Evolutionary conservation across 2,888 invertebrate genomes (phyloP).

Genomic region (Diaprepes abbreviatus): DNA sequence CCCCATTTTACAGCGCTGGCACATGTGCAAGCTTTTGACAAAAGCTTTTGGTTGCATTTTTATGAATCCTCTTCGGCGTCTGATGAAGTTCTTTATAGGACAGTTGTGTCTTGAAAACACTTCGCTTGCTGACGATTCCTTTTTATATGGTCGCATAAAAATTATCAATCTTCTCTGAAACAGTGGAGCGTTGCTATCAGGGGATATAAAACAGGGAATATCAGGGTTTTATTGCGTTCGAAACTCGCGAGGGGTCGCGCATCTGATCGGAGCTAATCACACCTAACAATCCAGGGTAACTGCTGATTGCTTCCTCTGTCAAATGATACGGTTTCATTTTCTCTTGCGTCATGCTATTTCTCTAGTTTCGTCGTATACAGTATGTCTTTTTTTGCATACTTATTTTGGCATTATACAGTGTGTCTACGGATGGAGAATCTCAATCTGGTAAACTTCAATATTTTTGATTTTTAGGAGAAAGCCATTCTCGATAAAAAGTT

Average conservation of each 20-base stretch:
- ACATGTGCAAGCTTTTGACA: constrained; percentile 56
- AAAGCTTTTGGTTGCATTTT: constrained; percentile 58
- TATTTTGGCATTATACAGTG: too few relatives aligned
- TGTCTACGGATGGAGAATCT: too few relatives aligned
- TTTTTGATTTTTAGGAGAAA: too few relatives aligned
- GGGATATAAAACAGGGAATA: constrained; percentile 17
- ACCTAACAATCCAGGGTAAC: constrained; percentile 11
- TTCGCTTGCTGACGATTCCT: constrained; percentile 52
- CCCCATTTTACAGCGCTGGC: constrained; percentile 53
- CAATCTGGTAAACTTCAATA: too few relatives aligned
- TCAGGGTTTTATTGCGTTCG: constrained; percentile 8
- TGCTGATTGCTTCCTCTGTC: constrained; percentile 21
- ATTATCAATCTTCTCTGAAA: constrained; percentile 56
- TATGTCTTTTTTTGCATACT: too few relatives aligned
- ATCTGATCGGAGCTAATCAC: constrained; percentile 19
- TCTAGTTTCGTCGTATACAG: neutral
- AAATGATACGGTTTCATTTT: constrained; percentile 9
- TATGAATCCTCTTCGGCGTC: constrained; percentile 55
- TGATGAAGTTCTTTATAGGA: constrained; percentile 60
- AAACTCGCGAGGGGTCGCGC: constrained; percentile 17
- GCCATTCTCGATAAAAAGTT: too few relatives aligned
- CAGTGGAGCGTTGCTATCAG: constrained; percentile 13
- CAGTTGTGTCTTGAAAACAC: constrained; percentile 51
- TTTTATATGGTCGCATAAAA: constrained; percentile 63
- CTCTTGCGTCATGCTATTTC: neutral